Evolutionary conservation across 2,888 invertebrate genomes (phyloP).

Genomic region (Eurytoma adleriae): DNA sequence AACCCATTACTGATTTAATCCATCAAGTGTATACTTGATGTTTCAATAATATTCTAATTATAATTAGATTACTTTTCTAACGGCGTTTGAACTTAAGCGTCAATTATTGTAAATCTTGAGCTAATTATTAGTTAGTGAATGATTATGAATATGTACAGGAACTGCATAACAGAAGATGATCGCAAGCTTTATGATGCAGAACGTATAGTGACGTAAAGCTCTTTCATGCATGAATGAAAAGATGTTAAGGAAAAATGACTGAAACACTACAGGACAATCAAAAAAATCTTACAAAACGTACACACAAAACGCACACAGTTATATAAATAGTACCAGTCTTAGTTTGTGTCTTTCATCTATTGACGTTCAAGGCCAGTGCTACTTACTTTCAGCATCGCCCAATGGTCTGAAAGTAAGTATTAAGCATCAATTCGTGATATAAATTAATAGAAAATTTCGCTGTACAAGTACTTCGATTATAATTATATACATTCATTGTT

Average conservation of each 20-base stretch:
- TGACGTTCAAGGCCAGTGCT: conserved; percentile 17
- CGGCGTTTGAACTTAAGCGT: too few species aligned
- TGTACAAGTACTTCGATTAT: not conserved
- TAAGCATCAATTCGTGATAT: conserved; percentile 30
- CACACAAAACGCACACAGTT: conserved; percentile 26
- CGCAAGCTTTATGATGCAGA: conserved; percentile 23
- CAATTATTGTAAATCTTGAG: too few species aligned
- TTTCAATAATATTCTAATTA: too few species aligned
- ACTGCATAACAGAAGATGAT: conserved; percentile 9
- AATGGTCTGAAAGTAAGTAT: conserved; percentile 54
- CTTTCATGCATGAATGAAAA: conserved; percentile 38
- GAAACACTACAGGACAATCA: not conserved
- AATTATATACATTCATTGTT: not conserved
- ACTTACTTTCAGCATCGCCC: conserved; percentile 53
- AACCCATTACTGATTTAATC: too few species aligned
- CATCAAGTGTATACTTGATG: too few species aligned
- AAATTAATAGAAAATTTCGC: not conserved
- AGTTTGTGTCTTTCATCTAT: conserved; percentile 34
- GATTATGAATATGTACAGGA: conserved; percentile 16
- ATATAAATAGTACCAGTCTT: conserved; percentile 32
- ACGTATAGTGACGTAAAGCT: conserved; percentile 13
- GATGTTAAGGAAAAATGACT: not conserved
- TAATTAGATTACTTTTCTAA: too few species aligned
- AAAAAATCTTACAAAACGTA: not conserved
- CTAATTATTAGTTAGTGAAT: too few species aligned